Percentiles rank a stretch among this genome's conserved stretches.
phyloP scores from a whole-genome alignment of 37 sponge, comb jelly and placozoan species.

The Aphrocallistes beatrix region DNA sequence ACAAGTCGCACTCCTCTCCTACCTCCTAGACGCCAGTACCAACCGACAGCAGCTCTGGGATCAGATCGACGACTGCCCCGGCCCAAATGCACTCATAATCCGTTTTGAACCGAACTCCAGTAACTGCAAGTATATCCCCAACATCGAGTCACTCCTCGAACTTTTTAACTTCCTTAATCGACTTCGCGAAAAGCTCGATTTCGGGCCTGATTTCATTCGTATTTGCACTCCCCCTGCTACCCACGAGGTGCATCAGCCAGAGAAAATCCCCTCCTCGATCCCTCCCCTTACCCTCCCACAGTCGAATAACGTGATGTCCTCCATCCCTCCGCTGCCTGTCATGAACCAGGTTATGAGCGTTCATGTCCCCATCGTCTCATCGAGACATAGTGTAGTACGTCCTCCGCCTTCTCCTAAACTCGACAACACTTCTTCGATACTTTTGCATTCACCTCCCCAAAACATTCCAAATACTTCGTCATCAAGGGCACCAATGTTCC shows the following conservation, averaged over 20 bases:
- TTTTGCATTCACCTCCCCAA: not conserved
- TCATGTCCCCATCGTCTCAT: not conserved
- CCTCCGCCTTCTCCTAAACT: too few relatives aligned
- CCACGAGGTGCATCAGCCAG: constrained; percentile 2
- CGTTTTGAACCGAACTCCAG: not conserved
- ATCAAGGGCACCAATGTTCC: not conserved
- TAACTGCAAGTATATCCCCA: not conserved
- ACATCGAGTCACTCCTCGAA: not conserved
- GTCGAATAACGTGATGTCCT: not conserved
- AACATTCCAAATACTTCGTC: not conserved
- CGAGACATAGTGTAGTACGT: not conserved
- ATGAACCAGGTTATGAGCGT: not conserved
- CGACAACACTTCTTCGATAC: not conserved
- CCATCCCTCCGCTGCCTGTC: not conserved
- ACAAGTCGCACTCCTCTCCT: not conserved
- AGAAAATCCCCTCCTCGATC: not conserved
- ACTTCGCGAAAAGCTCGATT: not conserved
- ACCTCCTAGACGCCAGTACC: not conserved
- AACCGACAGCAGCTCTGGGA: not conserved
- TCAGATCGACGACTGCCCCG: not conserved
- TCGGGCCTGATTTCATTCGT: constrained; percentile 13
- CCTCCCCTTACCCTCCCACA: constrained; percentile 5
- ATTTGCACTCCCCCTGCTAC: not conserved
- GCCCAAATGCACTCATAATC: not conserved
- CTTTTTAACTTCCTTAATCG: not conserved